Conservation (phyloP, 2,888 invertebrate genomes). For the Protodeltote pygarga region DNA sequence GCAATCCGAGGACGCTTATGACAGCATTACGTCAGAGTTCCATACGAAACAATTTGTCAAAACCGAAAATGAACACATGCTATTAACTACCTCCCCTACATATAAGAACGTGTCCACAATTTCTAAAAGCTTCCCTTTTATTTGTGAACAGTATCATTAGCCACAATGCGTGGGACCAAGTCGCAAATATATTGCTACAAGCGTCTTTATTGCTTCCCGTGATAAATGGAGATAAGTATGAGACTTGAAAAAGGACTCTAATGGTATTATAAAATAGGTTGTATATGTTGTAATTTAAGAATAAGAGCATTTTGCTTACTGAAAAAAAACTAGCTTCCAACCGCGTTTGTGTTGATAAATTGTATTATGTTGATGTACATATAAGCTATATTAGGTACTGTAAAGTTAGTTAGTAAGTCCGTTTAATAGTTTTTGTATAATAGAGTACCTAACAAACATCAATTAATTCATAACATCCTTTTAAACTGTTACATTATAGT, state of each 20-base stretch:
- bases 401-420: no score
- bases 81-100: conserved; percentile 49
- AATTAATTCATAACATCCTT: no score
- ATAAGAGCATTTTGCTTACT: conserved; percentile 8
- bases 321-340: no score
- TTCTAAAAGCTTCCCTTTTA: conserved; percentile 65
- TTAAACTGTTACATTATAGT: no score
- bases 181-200: conserved; percentile 66
- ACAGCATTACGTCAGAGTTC: background rate
- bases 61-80: conserved; percentile 57
- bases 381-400: no score
- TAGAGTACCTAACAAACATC: no score
- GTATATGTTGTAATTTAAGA: conserved; percentile 1
- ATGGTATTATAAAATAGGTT: conserved; percentile 19
- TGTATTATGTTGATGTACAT: no score
- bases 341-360: no score
- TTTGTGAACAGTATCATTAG: conserved; percentile 72
- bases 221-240: conserved; percentile 71
- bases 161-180: conserved; percentile 62
- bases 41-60: conserved; percentile 51
- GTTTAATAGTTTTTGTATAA: no score
- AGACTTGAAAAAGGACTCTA: conserved; percentile 41
- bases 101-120: conserved; percentile 61
- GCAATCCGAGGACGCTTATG: background rate
- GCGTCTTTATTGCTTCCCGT: conserved; percentile 70